These are phyloP conservation scores for Gadus macrocephalus DNA, from an alignment of 2,113 vertebrate species.

Conservation along the genomic window DNA sequence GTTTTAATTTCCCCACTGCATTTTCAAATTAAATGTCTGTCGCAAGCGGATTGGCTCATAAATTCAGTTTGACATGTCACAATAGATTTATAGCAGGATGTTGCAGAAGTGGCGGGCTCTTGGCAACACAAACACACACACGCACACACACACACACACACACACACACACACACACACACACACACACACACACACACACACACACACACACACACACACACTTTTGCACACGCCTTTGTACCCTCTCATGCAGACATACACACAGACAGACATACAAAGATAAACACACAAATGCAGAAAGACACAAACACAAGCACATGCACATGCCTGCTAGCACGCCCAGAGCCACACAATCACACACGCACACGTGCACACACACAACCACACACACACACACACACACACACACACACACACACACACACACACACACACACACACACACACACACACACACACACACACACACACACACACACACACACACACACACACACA, in stretches of 20 bases:
- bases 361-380: background rate
- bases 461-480: conserved; percentile 15
- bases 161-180: conserved; percentile 8
- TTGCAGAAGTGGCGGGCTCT: conserved; percentile 89
- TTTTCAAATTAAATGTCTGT: conserved; percentile 79
- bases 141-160: conserved; percentile 18
- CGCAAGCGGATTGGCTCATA: conserved; percentile 90
- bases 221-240: background rate
- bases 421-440: background rate
- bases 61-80: conserved; percentile 99
- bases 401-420: conserved; percentile 11
- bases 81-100: conserved; percentile 99
- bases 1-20: conserved; percentile 48
- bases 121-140: conserved; percentile 19
- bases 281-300: background rate
- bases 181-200: background rate
- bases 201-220: conserved; percentile 2
- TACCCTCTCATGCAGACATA: background rate
- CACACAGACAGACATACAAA: conserved; percentile 8
- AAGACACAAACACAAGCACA: conserved; percentile 12
- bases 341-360: no score
- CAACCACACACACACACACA: conserved; percentile 4
- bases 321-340: background rate
- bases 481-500: conserved; percentile 17
- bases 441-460: conserved; percentile 6